phyloP scores from a whole-genome alignment of 23 tunicate species.

The Ascidia mentula region DNA sequence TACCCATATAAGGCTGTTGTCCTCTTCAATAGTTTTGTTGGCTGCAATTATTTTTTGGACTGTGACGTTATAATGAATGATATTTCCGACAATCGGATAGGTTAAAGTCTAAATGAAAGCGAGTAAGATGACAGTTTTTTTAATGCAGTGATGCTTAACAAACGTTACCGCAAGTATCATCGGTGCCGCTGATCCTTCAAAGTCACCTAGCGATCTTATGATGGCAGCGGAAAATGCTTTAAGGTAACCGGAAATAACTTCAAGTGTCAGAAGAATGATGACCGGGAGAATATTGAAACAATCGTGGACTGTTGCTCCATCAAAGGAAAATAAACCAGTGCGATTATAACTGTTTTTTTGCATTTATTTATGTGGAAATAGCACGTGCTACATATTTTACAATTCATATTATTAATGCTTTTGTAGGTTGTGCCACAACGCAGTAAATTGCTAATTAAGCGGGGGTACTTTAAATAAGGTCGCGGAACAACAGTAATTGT shows the following conservation, averaged over 20 bases:
- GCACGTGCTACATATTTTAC: too few relatives aligned
- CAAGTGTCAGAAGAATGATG: constrained; percentile 14
- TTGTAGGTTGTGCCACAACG: too few relatives aligned
- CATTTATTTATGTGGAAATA: too few relatives aligned
- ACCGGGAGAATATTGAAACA: constrained; percentile 32
- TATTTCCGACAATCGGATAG: constrained; percentile 19
- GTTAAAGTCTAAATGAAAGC: background rate
- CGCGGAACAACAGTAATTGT: too few relatives aligned
- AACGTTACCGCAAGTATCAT: background rate
- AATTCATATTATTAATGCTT: too few relatives aligned
- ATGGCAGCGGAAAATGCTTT: background rate
- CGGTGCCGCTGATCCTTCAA: constrained; percentile 20
- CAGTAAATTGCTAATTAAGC: too few relatives aligned
- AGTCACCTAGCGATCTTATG: background rate
- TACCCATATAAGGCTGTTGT: constrained; percentile 13
- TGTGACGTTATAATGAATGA: constrained; percentile 22
- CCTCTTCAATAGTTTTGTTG: constrained; percentile 1
- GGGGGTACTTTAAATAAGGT: too few relatives aligned
- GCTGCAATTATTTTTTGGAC: constrained; percentile 9
- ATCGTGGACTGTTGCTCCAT: constrained; percentile 54
- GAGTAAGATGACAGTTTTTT: too few relatives aligned
- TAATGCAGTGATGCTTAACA: background rate
- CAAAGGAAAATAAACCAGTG: too few relatives aligned
- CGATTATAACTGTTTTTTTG: too few relatives aligned
- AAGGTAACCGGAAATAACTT: background rate